These are phyloP conservation scores for Sycophila sp. DNA, from an alignment of 1,140 invertebrate species.

Conservation along the genomic window DNA sequence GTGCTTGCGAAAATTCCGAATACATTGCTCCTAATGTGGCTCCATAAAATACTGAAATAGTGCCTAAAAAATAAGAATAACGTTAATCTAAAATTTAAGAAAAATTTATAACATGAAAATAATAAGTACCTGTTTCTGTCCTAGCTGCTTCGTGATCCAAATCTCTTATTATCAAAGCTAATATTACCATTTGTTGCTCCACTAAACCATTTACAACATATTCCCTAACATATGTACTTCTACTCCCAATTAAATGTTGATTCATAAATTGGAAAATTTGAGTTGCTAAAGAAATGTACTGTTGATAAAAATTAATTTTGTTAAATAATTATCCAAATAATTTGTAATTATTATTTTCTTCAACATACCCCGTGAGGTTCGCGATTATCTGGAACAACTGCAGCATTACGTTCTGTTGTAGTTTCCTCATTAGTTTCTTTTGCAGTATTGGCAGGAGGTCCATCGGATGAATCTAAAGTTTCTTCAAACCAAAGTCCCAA, in stretches of 20 bases:
- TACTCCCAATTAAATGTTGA: slow-evolving; percentile 74
- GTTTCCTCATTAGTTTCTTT: slow-evolving; percentile 70
- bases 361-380: slow-evolving; percentile 89
- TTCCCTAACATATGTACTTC: slow-evolving; percentile 67
- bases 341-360: too few relatives aligned
- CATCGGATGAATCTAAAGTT: slow-evolving; percentile 82
- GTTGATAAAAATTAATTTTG: slow-evolving; percentile 45
- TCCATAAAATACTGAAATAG: slow-evolving; percentile 79
- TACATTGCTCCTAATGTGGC: slow-evolving; percentile 77
- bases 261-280: slow-evolving; percentile 83
- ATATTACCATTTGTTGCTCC: slow-evolving; percentile 82
- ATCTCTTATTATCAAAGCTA: slow-evolving; percentile 86
- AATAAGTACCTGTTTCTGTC: slow-evolving; percentile 76
- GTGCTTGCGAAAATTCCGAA: slow-evolving; percentile 79
- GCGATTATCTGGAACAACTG: slow-evolving; percentile 87
- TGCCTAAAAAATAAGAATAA: slow-evolving; percentile 67
- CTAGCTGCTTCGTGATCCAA: slow-evolving; percentile 84
- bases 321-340: slow-evolving; percentile 45
- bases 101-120: background rate
- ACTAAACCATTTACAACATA: slow-evolving; percentile 72
- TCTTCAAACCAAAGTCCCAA: slow-evolving; percentile 94
- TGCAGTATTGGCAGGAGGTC: slow-evolving; percentile 59
- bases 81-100: background rate
- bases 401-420: slow-evolving; percentile 61
- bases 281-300: slow-evolving; percentile 84